Evolutionary conservation across 2,888 invertebrate species (phyloP).

Genomic region (Agrochola macilenta): DNA sequence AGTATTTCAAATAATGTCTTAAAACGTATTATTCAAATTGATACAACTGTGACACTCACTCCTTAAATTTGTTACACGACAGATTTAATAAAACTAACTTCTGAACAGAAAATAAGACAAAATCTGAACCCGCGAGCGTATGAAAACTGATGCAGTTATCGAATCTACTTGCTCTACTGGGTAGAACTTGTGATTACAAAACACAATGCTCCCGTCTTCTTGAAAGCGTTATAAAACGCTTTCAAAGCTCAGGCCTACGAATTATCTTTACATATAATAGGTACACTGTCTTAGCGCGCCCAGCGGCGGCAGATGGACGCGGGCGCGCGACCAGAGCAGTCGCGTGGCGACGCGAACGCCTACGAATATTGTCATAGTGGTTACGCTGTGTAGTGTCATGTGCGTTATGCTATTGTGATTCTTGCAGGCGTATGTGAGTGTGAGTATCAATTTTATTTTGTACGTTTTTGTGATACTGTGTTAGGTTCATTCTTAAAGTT

Average conservation of each 20-base stretch:
- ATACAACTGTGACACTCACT: not conserved
- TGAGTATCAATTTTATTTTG: conserved; percentile 50
- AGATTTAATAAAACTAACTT: not conserved
- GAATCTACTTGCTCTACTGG: not conserved
- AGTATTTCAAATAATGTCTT: conserved; percentile 8
- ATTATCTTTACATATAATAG: conserved; percentile 57
- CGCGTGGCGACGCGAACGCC: conserved; percentile 65
- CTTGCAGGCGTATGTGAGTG: conserved; percentile 55
- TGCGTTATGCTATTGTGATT: conserved; percentile 67
- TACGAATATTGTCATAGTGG: conserved; percentile 58
- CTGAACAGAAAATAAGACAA: not conserved
- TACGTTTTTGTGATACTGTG: not conserved
- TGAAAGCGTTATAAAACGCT: conserved; percentile 17
- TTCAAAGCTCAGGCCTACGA: conserved; percentile 39
- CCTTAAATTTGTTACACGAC: too few relatives aligned
- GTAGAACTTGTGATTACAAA: not conserved
- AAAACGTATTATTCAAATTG: not conserved
- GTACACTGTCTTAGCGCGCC: conserved; percentile 46
- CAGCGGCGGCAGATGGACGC: conserved; percentile 66
- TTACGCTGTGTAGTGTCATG: conserved; percentile 69
- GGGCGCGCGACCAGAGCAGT: conserved; percentile 61
- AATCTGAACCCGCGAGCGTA: not conserved
- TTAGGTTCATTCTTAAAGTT: not conserved
- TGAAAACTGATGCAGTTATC: not conserved
- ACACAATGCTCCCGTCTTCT: conserved; percentile 12